Base-by-base conservation (phyloP, 2,888 invertebrate species). In the Drosophila recens region DNA sequence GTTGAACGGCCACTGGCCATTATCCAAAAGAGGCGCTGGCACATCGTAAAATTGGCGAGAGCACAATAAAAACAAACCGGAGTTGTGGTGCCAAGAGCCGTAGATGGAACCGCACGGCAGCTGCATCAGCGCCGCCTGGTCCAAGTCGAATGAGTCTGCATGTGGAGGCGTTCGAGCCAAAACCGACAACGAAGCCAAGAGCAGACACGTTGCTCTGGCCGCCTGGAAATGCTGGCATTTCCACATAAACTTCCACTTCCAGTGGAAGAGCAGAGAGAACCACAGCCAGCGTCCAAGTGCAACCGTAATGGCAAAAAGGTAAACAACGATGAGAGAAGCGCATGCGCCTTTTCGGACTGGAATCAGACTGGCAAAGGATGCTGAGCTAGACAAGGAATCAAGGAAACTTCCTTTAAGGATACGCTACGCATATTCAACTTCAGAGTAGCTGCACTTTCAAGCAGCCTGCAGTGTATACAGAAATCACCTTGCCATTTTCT, bases 101-200 rank as follows among this genome's bases (percentile, higher is more conserved):
- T 67, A 49, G 68, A 30, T 38, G 46, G 20, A 20, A 3, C 20
- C 20, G 20, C 64, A 30, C 58, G 71, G 67, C 75, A 73, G 75
- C 78, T 84, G 87, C 88, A 86, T 75, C 84, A 75, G 52, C 76
- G 76, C 67, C 81, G 78, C 74, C 80, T 63, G 82, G 64, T 86
- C 83, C 87, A 74, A 88, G 86, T 80, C 72, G 89, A 88, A 87
- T 87, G 86, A 86, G 73, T 72, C 70, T 67, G 72, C 66, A 71
- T 82, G 79, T 80, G 84, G 84, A 80, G 84, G 88, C 80, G 79
- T 72, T 74, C 56, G 61, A 54, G 72, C 72, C 69, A 64, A 71
- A 27, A 69, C 49, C 62, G 49, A 30, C 30, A 69, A 30, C 30
- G 30, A 45, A 49, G 54, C 48, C 34, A 49, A 13, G 20, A 46